Conservation (phyloP, 1,140 invertebrate genomes). For the Limonius californicus region DNA sequence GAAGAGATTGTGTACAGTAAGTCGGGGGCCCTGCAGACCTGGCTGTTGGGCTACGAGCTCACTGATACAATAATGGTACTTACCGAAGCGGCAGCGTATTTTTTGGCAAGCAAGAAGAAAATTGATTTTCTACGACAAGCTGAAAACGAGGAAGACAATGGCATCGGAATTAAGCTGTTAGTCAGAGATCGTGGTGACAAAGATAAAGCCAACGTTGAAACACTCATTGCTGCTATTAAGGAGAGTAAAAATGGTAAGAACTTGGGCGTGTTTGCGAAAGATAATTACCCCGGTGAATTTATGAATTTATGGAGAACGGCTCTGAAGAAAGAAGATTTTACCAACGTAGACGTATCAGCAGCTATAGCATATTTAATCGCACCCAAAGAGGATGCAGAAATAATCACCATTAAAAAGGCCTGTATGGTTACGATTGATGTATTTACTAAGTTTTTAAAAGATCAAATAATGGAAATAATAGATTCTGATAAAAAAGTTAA, state of each 20-base stretch:
- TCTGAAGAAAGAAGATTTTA: conserved; percentile 73
- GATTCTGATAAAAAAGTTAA: conserved; percentile 96
- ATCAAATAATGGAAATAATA: conserved; percentile 98
- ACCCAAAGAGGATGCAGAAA: conserved; percentile 92
- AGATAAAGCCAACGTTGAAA: conserved; percentile 91
- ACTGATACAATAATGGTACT: conserved; percentile 94
- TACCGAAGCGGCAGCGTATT: conserved; percentile 77
- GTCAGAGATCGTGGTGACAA: conserved; percentile 91
- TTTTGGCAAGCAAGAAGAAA: conserved; percentile 96
- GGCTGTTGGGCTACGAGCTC: conserved; percentile 96
- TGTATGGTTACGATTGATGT: conserved; percentile 90
- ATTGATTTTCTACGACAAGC: conserved; percentile 93
- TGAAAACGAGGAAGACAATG: conserved; percentile 84
- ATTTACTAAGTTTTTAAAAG: conserved; percentile 94
- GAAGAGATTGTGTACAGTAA: conserved; percentile 96
- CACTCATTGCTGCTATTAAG: conserved; percentile 81
- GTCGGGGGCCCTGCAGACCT: conserved; percentile 91
- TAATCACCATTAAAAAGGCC: conserved; percentile 92
- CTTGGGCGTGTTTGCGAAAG: conserved; percentile 91
- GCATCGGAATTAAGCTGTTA: conserved; percentile 77
- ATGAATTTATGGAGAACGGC: conserved; percentile 84
- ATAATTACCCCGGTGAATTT: conserved; percentile 90
- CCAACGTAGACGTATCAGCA: conserved; percentile 84
- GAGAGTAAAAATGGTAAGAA: conserved; percentile 86
- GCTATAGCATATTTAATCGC: conserved; percentile 85